Percentiles rank a stretch among this genome's conserved stretches.
phyloP scores from a whole-genome alignment of 2,888 invertebrate genomes.

The Tenthredo livida region DNA sequence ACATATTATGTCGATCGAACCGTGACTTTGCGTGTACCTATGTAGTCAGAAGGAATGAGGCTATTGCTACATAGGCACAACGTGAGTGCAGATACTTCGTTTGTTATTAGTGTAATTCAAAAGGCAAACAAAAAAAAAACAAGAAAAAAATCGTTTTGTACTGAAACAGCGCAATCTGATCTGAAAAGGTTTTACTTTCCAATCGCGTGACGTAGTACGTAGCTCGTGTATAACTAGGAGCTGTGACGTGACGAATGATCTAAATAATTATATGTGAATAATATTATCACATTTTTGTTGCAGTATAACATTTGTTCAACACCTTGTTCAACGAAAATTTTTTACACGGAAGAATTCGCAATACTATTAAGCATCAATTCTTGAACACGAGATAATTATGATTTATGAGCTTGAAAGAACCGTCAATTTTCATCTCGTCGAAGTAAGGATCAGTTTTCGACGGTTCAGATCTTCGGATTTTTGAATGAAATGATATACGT shows the following conservation, averaged over 20 bases:
- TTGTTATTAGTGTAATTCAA: background rate
- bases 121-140: background rate
- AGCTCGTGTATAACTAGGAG: background rate
- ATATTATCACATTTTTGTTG: background rate
- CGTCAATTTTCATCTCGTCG: background rate
- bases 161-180: background rate
- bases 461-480: background rate
- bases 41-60: background rate
- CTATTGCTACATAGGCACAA: background rate
- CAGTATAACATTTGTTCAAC: background rate
- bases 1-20: background rate
- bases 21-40: background rate
- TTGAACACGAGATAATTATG: background rate
- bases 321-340: too few species aligned
- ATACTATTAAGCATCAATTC: background rate
- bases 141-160: background rate
- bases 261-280: background rate
- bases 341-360: too few species aligned
- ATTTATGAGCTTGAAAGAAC: background rate
- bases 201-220: conserved; percentile 9
- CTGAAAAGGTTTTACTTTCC: conserved; percentile 32
- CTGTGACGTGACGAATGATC: conserved; percentile 10
- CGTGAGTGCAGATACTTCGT: background rate
- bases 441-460: background rate
- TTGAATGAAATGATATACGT: too few species aligned